These are phyloP conservation scores for Eulithis testata DNA, from an alignment of 2,888 invertebrate genomes.

Conservation along the genomic window DNA sequence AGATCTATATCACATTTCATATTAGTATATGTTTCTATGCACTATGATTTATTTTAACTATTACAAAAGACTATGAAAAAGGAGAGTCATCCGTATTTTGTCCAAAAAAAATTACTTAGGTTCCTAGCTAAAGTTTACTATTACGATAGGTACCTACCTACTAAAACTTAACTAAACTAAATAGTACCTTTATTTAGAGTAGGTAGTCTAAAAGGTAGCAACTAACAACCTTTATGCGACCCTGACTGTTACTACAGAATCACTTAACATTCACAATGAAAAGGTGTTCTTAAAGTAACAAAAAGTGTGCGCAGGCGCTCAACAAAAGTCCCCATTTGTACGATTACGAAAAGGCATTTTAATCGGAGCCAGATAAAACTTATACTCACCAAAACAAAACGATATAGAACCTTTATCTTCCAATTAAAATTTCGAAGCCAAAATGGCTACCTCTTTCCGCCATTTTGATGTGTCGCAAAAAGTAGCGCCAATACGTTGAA, in stretches of 20 bases:
- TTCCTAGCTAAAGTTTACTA: too few relatives aligned
- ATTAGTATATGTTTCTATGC: constrained; percentile 6
- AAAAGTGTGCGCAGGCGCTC: constrained; percentile 42
- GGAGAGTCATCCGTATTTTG: too few relatives aligned
- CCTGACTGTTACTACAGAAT: background rate
- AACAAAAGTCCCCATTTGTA: constrained; percentile 47
- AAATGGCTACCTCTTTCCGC: constrained; percentile 76
- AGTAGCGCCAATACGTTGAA: constrained; percentile 32
- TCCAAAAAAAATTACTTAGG: too few relatives aligned
- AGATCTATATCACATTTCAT: constrained; percentile 22
- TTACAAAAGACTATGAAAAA: background rate
- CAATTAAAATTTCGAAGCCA: constrained; percentile 80
- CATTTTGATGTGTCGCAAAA: constrained; percentile 67
- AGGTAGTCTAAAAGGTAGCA: too few relatives aligned
- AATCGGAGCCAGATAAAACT: constrained; percentile 50
- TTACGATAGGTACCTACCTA: too few relatives aligned
- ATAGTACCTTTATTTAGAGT: too few relatives aligned
- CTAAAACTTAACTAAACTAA: too few relatives aligned
- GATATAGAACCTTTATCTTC: constrained; percentile 71
- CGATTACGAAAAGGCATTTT: constrained; percentile 51
- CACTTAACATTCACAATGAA: constrained; percentile 53
- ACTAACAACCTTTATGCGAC: background rate
- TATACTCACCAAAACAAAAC: constrained; percentile 54
- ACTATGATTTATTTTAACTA: background rate
- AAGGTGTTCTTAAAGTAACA: constrained; percentile 59